These are phyloP conservation scores for Ceramica pisi DNA, from an alignment of 2,888 invertebrate genomes.

Conservation along the genomic window DNA sequence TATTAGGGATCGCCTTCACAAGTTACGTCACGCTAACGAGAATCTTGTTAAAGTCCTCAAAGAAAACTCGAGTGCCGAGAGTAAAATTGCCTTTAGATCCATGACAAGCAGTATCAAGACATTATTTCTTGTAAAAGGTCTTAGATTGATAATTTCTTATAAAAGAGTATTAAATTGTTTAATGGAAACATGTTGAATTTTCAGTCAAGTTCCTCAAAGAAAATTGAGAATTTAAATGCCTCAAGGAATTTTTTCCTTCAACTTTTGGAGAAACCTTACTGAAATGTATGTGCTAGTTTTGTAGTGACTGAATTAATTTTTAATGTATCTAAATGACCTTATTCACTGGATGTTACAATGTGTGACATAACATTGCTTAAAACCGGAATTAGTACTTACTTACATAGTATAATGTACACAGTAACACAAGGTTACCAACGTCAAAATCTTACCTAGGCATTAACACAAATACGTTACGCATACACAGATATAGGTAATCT, in stretches of 20 bases:
- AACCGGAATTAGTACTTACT: slow-evolving; percentile 8
- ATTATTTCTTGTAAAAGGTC: too few relatives aligned
- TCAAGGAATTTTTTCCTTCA: neutral
- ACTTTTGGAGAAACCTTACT: too few relatives aligned
- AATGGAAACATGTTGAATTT: too few relatives aligned
- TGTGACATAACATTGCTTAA: neutral
- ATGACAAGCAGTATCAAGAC: too few relatives aligned
- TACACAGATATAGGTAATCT: neutral
- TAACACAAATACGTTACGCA: neutral
- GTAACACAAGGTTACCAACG: neutral
- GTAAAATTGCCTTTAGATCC: too few relatives aligned
- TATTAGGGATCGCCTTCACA: neutral
- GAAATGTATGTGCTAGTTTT: neutral
- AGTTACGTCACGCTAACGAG: neutral
- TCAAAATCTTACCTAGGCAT: slow-evolving; percentile 6
- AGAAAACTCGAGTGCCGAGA: too few relatives aligned
- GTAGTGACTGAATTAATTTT: neutral
- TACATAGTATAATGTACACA: slow-evolving; percentile 8
- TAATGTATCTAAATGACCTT: slow-evolving; percentile 5
- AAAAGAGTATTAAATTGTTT: too few relatives aligned
- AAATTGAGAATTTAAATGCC: neutral
- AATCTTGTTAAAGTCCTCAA: slow-evolving; percentile 2
- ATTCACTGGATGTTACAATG: neutral
- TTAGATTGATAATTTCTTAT: neutral
- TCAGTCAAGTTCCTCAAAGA: slow-evolving; percentile 1